A percentile compares a stretch with the other conserved stretches of the same genome.
phyloP scores from a whole-genome alignment of 2,888 invertebrate species.

The Ramazzottius varieornatus region DNA sequence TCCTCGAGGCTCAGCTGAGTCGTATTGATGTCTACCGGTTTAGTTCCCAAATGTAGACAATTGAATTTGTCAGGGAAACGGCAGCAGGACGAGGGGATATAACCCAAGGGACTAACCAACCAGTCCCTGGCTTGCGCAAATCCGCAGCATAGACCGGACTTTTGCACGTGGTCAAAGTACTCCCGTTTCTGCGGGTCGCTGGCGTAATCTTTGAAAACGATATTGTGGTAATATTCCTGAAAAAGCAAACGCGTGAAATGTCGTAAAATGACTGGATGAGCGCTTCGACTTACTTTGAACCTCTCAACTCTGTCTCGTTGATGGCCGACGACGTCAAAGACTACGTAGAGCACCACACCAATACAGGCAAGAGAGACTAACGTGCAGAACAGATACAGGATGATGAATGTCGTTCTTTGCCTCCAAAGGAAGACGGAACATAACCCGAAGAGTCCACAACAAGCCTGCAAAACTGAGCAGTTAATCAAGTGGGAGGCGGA shows the following conservation, averaged over 20 bases:
- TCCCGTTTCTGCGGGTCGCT: neutral
- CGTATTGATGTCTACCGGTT: neutral
- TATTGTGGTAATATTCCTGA: neutral
- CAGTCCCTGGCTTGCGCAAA: neutral
- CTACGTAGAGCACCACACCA: neutral
- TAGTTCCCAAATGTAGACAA: neutral
- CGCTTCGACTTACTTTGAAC: neutral
- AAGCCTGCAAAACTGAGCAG: too few relatives aligned
- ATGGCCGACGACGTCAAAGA: neutral
- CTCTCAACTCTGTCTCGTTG: neutral
- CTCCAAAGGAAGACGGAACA: neutral
- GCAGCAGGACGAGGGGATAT: neutral
- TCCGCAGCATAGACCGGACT: neutral
- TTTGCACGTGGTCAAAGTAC: neutral
- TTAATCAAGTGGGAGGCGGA: too few relatives aligned
- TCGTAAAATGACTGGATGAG: neutral
- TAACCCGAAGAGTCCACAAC: neutral
- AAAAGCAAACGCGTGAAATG: neutral
- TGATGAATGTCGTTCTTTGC: neutral
- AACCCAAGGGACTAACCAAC: neutral
- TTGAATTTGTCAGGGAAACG: neutral
- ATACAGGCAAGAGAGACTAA: neutral
- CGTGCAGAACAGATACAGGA: neutral
- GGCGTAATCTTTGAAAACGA: neutral
- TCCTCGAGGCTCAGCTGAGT: neutral